Evolutionary conservation across 1,140 invertebrate genomes (phyloP).

Genomic region (Lasioglossum albipes): DNA sequence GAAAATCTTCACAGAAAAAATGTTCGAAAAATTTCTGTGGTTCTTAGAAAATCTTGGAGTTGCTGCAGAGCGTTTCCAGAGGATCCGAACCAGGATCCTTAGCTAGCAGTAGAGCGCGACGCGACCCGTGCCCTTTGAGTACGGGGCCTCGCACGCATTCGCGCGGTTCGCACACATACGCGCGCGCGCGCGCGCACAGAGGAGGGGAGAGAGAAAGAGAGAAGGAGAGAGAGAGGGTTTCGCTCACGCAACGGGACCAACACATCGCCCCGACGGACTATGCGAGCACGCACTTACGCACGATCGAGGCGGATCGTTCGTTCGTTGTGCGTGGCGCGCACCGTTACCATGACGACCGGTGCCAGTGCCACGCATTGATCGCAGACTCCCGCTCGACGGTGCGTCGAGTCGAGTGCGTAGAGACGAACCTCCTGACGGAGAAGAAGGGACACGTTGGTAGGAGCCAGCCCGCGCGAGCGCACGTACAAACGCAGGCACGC

Average conservation of each 20-base stretch:
- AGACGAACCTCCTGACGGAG: slow-evolving; percentile 49
- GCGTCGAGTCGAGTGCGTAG: slow-evolving; percentile 62
- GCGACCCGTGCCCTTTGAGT: slow-evolving; percentile 36
- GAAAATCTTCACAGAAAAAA: no score
- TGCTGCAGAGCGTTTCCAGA: slow-evolving; percentile 16
- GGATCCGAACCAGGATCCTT: slow-evolving; percentile 27
- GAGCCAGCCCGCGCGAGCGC: not conserved
- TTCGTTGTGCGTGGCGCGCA: slow-evolving; percentile 73
- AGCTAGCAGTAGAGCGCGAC: not conserved
- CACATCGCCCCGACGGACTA: not conserved
- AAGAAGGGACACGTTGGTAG: slow-evolving; percentile 35
- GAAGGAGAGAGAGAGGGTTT: not conserved
- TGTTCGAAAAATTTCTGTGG: no score
- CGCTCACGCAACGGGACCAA: not conserved
- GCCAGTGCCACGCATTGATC: slow-evolving; percentile 79
- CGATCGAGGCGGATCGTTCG: slow-evolving; percentile 75
- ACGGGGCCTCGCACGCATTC: not conserved
- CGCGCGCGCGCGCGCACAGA: not conserved
- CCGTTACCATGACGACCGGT: slow-evolving; percentile 76
- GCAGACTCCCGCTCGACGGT: slow-evolving; percentile 77
- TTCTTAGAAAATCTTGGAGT: no score
- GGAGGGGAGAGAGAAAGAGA: not conserved
- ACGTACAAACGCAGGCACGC: slow-evolving; percentile 1
- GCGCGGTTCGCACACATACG: not conserved
- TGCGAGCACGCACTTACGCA: slow-evolving; percentile 72